Percentiles rank a stretch among this genome's conserved stretches.
Conservation (phyloP, 2,888 invertebrate genomes). For the Drosophila yooni region DNA sequence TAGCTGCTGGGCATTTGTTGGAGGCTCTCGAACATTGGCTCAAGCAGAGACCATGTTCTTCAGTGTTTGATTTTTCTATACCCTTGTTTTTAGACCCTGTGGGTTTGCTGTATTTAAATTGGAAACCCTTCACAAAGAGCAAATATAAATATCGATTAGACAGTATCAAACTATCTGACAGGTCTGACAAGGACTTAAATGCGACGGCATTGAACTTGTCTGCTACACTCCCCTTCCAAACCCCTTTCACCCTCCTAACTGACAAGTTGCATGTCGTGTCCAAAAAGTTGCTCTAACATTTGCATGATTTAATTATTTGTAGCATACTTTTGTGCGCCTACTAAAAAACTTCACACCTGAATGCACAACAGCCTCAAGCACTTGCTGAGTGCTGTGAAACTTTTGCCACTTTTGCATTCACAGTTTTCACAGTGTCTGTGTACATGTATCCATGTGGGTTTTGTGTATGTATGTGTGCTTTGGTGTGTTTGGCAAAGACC, state of each 20-base stretch:
- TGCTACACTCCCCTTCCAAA: slow-evolving; percentile 4
- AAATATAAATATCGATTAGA: slow-evolving; percentile 77
- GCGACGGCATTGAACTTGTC: slow-evolving; percentile 72
- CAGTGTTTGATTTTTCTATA: slow-evolving; percentile 16
- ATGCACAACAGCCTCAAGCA: slow-evolving; percentile 54
- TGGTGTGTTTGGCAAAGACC: slow-evolving; percentile 21
- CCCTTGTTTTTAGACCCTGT: not conserved
- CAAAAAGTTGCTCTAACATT: slow-evolving; percentile 64
- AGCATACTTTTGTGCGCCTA: slow-evolving; percentile 73
- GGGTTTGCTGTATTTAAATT: slow-evolving; percentile 42
- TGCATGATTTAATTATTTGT: slow-evolving; percentile 79
- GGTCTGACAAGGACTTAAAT: slow-evolving; percentile 61
- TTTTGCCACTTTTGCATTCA: slow-evolving; percentile 67
- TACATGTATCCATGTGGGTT: slow-evolving; percentile 1
- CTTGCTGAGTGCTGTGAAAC: slow-evolving; percentile 60
- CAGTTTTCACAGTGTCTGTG: slow-evolving; percentile 20
- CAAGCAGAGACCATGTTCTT: slow-evolving; percentile 22
- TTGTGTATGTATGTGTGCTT: not conserved
- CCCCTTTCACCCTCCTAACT: not conserved
- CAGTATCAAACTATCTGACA: slow-evolving; percentile 69
- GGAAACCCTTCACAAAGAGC: slow-evolving; percentile 21
- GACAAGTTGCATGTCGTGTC: slow-evolving; percentile 41
- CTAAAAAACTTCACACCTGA: slow-evolving; percentile 74
- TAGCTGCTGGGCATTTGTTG: slow-evolving; percentile 41
- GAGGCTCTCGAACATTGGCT: slow-evolving; percentile 7